These are phyloP conservation scores for Caenorhabditis macrosperma DNA, from an alignment of 2,888 invertebrate species.

Conservation along the genomic window DNA sequence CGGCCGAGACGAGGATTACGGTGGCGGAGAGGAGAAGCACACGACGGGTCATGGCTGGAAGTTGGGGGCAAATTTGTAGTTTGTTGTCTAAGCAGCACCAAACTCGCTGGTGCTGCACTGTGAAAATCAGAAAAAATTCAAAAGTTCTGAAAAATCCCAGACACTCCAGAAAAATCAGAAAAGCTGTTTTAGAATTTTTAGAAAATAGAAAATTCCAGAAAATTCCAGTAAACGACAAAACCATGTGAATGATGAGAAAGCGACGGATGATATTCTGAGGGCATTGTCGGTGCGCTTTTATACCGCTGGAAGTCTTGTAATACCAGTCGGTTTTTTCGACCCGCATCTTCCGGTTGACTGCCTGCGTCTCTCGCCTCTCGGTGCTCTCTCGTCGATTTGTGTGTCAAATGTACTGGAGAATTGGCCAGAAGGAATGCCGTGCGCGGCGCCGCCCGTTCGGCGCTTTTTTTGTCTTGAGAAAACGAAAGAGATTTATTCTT, in stretches of 20 bases:
- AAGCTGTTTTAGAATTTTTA: no score
- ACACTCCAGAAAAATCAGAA: background rate
- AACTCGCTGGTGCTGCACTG: no score
- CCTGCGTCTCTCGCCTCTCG: background rate
- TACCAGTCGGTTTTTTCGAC: background rate
- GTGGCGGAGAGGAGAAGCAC: conserved; percentile 48
- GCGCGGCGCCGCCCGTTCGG: background rate
- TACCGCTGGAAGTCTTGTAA: background rate
- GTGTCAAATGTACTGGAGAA: background rate
- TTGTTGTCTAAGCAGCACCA: no score
- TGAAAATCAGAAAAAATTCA: background rate
- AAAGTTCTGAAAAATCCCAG: background rate
- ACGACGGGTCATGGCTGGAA: conserved; percentile 54
- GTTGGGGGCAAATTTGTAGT: background rate
- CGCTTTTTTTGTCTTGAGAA: background rate
- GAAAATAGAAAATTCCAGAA: no score
- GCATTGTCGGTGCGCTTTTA: no score
- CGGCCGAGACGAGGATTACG: conserved; percentile 40
- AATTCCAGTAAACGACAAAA: background rate
- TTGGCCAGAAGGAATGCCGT: background rate
- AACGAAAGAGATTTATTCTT: no score
- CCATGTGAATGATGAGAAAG: no score
- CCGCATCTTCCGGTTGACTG: background rate
- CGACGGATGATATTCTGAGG: no score
- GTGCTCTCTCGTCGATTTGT: background rate